A percentile compares a stretch with the other conserved stretches of the same genome.
These are phyloP conservation scores for Acholoe squamosa DNA, from an alignment of 2,888 invertebrate species.

Conservation along the genomic window DNA sequence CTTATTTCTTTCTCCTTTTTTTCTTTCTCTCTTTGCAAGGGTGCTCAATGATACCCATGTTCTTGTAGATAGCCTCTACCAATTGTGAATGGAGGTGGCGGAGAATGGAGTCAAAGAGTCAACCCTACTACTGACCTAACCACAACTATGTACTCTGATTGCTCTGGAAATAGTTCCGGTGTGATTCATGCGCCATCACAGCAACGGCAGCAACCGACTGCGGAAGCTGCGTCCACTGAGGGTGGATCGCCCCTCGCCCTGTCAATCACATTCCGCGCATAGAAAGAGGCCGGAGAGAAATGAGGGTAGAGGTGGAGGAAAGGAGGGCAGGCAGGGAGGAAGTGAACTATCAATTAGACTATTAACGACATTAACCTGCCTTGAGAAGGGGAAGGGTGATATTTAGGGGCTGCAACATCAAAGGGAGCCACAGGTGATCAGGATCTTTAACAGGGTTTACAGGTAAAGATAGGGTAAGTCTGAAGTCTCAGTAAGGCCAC, in stretches of 20 bases:
- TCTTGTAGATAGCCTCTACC: too few relatives aligned
- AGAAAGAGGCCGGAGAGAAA: background rate
- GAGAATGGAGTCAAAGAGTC: background rate
- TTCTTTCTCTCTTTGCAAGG: too few relatives aligned
- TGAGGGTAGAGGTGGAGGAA: background rate
- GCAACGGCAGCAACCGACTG: background rate
- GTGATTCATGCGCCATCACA: constrained; percentile 1
- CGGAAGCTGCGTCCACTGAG: background rate
- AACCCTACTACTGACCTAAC: background rate
- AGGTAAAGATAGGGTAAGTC: too few relatives aligned
- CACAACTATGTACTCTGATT: constrained; percentile 19
- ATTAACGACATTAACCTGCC: constrained; percentile 12
- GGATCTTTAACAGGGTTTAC: background rate
- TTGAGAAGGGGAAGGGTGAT: background rate
- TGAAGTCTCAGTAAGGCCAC: too few relatives aligned
- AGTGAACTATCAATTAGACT: constrained; percentile 9
- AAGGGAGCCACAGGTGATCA: background rate
- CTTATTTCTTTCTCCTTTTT: too few relatives aligned
- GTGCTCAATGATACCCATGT: too few relatives aligned
- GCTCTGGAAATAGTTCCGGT: constrained; percentile 17
- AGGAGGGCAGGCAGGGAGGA: background rate
- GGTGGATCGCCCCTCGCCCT: background rate
- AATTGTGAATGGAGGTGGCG: background rate
- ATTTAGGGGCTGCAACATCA: background rate
- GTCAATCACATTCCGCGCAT: constrained; percentile 11